phyloP scores from a whole-genome alignment of 2,888 invertebrate species.

The Caenorhabditis plicata region DNA sequence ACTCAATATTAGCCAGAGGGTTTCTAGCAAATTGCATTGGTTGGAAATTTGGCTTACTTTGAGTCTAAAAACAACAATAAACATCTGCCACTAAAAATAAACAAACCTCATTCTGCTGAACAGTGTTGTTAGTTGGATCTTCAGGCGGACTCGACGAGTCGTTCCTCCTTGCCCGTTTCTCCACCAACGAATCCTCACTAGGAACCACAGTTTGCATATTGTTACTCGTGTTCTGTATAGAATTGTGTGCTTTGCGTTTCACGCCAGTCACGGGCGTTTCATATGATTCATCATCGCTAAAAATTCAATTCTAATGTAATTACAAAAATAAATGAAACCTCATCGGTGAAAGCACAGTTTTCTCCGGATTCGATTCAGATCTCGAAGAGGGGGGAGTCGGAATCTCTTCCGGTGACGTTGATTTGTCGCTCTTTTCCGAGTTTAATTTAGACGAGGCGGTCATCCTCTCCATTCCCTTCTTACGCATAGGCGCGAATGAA shows the following conservation, averaged over 20 bases:
- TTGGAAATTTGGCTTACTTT: conserved; percentile 15
- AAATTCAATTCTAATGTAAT: neutral
- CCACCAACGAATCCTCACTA: conserved; percentile 3
- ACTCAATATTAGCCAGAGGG: too few species aligned
- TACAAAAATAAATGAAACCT: neutral
- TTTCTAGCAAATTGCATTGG: too few species aligned
- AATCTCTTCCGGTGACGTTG: conserved; percentile 21
- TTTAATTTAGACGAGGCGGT: conserved; percentile 17
- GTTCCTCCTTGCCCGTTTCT: conserved; percentile 36
- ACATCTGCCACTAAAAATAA: neutral
- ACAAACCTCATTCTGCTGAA: conserved; percentile 4
- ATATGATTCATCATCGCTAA: conserved; percentile 12
- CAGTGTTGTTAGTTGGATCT: conserved; percentile 25
- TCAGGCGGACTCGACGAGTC: conserved; percentile 46
- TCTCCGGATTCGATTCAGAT: conserved; percentile 1
- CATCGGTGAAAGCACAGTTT: conserved; percentile 5
- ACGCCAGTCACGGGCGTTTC: conserved; percentile 6
- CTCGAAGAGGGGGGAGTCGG: conserved; percentile 13
- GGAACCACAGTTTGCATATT: too few species aligned
- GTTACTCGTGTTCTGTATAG: neutral
- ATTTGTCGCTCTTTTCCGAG: conserved; percentile 5
- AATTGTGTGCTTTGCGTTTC: conserved; percentile 35
- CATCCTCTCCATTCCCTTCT: conserved; percentile 39
- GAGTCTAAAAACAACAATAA: conserved; percentile 6
- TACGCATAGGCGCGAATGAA: conserved; percentile 20